Percentiles rank a stretch among this genome's conserved stretches.
These are phyloP conservation scores for Euwallacea similis DNA, from an alignment of 1,140 invertebrate genomes.

Conservation along the genomic window DNA sequence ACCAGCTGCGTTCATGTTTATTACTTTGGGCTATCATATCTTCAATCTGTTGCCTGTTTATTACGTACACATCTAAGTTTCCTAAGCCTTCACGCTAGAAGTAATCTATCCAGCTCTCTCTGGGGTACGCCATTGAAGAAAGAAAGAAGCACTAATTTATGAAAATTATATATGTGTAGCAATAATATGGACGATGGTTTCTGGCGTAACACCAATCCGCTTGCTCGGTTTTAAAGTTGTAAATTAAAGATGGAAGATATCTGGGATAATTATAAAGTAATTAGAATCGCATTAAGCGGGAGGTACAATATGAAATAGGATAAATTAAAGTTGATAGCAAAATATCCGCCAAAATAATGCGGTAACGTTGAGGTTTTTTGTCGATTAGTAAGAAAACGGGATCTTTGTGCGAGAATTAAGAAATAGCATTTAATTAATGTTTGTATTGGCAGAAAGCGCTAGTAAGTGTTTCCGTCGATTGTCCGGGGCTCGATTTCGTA, in stretches of 20 bases:
- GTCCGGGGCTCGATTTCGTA: slow-evolving; percentile 28
- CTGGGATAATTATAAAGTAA: slow-evolving; percentile 26
- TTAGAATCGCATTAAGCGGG: slow-evolving; percentile 8
- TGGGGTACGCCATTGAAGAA: neutral
- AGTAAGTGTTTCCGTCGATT: slow-evolving; percentile 38
- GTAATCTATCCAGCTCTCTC: neutral
- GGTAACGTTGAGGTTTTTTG: slow-evolving; percentile 3
- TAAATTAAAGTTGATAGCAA: neutral
- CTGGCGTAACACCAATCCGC: slow-evolving; percentile 26
- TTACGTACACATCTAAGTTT: slow-evolving; percentile 24
- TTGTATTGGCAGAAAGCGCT: slow-evolving; percentile 40
- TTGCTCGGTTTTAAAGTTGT: slow-evolving; percentile 14
- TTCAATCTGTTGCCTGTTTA: slow-evolving; percentile 21
- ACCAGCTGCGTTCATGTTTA: slow-evolving; percentile 33
- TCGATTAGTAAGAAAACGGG: slow-evolving; percentile 16
- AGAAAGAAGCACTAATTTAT: slow-evolving; percentile 5
- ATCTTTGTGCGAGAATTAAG: slow-evolving; percentile 36
- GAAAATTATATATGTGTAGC: slow-evolving; percentile 12
- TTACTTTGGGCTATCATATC: slow-evolving; percentile 22
- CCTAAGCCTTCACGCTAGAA: slow-evolving; percentile 10
- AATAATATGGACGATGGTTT: slow-evolving; percentile 31
- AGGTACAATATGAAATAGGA: too few species aligned
- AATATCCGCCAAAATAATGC: slow-evolving; percentile 7
- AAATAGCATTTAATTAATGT: slow-evolving; percentile 39
- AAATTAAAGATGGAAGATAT: slow-evolving; percentile 26